Evolutionary conservation across 2,888 invertebrate species (phyloP), one percentile per base, ranked within the genome.

Genomic region (Drosophila basisetae): DNA sequence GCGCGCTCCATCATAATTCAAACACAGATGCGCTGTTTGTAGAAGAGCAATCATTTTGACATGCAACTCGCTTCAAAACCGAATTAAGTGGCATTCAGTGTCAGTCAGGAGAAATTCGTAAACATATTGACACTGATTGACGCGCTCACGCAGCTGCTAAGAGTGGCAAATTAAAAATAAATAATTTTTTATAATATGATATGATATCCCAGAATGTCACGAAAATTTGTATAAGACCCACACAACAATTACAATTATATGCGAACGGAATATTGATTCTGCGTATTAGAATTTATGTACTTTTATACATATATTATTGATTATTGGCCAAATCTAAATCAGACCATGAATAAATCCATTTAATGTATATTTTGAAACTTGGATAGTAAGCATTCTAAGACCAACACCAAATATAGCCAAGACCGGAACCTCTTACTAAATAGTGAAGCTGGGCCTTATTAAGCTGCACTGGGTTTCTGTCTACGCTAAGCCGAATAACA

Each of bases 21-120:
- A 92, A 92, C 91, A 86, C 85, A 92, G 91, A 92, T 92, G 92
- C 91, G 82, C 84, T 92, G 91, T 92, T 92, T 92, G 90, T 88
- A 91, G 92, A 92, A 92, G 92, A 92, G 92, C 92, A 92, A 92
- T 92, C 92, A 92, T 92, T 92, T 92, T 89, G 91, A 90, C 92
- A 92, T 92, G 91, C 86, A 86, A 92, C 85, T 91, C 90, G 87
- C 91, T 92, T 91, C 91, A 90, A 91, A 92, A 89, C 85, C 83
- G 90, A 90, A 92, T 92, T 92, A 92, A 92, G 91, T 92, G 91
- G 84, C 86, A 86, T 89, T 85, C 86, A 83, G 88, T 85, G 88
- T 84, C 89, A 82, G 89, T 69, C 77, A 72, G 80, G 62, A 77
- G 86, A 61, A 73, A 78, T 55, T 59, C 22, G 30, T 39, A 58